A percentile compares a stretch with the other conserved stretches of the same genome.
These are phyloP conservation scores for Halcyon leucocephala DNA, from an alignment of 2,797 vertebrate species.

Conservation along the genomic window DNA sequence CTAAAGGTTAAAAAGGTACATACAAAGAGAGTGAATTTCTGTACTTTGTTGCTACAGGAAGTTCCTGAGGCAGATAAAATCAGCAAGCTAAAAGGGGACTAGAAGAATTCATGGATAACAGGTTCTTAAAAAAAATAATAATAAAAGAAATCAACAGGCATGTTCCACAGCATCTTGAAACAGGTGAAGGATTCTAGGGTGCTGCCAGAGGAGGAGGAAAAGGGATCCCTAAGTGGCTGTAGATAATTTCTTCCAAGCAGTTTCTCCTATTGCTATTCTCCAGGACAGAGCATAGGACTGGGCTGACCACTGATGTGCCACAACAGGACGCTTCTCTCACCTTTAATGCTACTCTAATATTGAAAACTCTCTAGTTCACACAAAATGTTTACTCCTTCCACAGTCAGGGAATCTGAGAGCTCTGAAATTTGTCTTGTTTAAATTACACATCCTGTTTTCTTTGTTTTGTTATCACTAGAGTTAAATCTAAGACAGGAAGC, in stretches of 20 bases:
- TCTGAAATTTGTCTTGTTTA: neutral
- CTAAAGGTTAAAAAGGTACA: neutral
- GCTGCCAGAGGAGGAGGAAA: neutral
- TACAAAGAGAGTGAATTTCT: neutral
- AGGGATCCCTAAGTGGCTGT: neutral
- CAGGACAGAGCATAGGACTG: neutral
- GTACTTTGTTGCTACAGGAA: neutral
- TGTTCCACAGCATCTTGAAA: neutral
- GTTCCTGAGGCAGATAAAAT: neutral
- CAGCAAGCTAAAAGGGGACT: neutral
- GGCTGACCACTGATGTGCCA: rapidly evolving
- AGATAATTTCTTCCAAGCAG: neutral
- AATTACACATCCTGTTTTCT: conserved; percentile 17
- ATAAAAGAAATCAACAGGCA: neutral
- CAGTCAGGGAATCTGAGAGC: neutral
- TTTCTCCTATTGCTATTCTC: neutral
- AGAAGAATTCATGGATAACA: neutral
- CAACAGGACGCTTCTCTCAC: neutral
- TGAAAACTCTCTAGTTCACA: neutral
- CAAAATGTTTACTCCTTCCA: neutral
- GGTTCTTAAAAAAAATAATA: neutral
- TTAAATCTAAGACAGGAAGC: conserved; percentile 37
- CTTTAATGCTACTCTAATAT: neutral
- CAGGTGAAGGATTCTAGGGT: neutral
- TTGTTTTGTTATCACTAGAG: conserved; percentile 17